These are phyloP conservation scores for Tachyglossus aculeatus DNA, from an alignment of 2,797 vertebrate genomes.

Conservation along the genomic window DNA sequence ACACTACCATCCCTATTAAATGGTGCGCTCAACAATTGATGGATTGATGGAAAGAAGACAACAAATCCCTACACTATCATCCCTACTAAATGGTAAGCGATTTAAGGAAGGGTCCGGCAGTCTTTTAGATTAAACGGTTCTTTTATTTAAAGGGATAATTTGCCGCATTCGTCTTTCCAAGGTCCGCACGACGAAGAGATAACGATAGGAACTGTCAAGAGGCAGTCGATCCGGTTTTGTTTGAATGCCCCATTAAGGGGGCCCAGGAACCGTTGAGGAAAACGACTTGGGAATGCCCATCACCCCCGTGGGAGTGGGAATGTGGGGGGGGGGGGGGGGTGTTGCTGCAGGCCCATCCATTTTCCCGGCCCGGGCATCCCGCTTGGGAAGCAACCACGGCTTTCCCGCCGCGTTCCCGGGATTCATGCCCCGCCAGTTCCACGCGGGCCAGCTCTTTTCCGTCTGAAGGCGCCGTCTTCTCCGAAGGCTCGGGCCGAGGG, in stretches of 20 bases:
- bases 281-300: too few species aligned
- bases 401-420: conserved; percentile 29
- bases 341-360: too few species aligned
- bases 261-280: too few species aligned
- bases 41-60: too few species aligned
- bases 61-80: too few species aligned
- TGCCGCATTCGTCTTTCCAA: conserved; percentile 17
- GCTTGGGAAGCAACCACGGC: conserved; percentile 21
- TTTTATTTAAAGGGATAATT: conserved; percentile 14
- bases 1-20: too few species aligned
- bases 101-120: too few species aligned
- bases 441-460: conserved; percentile 3
- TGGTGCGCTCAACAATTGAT: too few species aligned
- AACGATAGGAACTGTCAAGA: neutral
- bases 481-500: too few species aligned
- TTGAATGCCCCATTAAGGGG: conserved; percentile 21
- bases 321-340: too few species aligned
- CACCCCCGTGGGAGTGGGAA: too few species aligned
- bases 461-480: conserved; percentile 37
- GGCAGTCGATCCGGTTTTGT: neutral
- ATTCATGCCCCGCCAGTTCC: neutral
- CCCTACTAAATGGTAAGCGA: too few species aligned
- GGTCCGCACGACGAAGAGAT: neutral
- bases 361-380: conserved; percentile 12
- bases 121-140: conserved; percentile 22